Evolutionary conservation across 2,113 vertebrate species (phyloP), one percentile per base, ranked within the genome.

Genomic region (Mystacornis crossleyi): DNA sequence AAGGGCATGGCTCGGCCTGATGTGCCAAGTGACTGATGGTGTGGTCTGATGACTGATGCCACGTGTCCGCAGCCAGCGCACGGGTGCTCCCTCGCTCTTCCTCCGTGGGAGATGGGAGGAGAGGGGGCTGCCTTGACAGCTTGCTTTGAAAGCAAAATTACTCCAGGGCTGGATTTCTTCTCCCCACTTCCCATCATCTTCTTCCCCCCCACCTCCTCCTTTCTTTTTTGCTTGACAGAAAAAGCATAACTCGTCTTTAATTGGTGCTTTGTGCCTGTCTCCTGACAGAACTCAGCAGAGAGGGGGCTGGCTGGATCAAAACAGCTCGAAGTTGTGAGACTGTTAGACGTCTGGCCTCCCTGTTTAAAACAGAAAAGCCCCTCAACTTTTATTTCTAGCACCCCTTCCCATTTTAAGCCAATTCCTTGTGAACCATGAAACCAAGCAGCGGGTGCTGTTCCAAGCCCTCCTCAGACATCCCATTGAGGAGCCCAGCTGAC

Each of bases 181-280:
- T 71, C 31, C 31, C 62, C 53, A 6, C 21, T 45, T 40, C 8
- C 9, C 64, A 72, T 72, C 73, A 62, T 67, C 34, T 62, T 34
- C 34, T 8, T 24, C 23, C 38, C 19, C 25, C 9, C 5, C 18
- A 26, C 4, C 4, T 23, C 8, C 8, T 4, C 18, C 19, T 75
- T 81, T 83, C 48, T 78, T 71, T 89, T 80, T 89, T 90, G 66
- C 75, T 91, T 93, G 91, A 95, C 90, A 96, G 91, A 92, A 95
- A 94, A 96, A 95, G 86, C 92, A 77, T 94, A 97, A 96, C 88
- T 97, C 6, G 61, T 95, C 79, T 94, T 88, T 97, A 94, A 96
- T 93, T 96, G 93, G 94, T 89, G 86, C 89, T 96, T 95, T 96
- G 94, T 94, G 93, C 83, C 86, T 91, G 94, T 96, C 95, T 95